These are phyloP conservation scores for Oscheius sp. DNA, from an alignment of 2,888 invertebrate species.

Conservation along the genomic window DNA sequence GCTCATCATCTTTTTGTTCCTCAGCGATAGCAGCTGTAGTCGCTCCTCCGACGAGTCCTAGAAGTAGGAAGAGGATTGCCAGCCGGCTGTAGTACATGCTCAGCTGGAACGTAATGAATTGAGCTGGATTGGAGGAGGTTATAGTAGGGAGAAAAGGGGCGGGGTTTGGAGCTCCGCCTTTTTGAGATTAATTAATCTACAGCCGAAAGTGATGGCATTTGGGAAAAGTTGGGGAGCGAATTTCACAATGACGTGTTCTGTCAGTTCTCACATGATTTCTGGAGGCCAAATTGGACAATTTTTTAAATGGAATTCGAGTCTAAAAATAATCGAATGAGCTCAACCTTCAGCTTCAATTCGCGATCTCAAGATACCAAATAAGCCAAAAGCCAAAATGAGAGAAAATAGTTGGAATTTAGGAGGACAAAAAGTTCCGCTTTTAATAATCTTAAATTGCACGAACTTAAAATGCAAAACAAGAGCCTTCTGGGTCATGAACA, in stretches of 20 bases:
- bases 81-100: not conserved
- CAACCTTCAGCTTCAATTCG: no score
- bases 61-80: constrained; percentile 24
- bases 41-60: not conserved
- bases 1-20: not conserved
- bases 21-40: not conserved
- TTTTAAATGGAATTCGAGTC: no score
- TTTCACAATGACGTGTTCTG: not conserved
- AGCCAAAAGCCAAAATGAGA: no score
- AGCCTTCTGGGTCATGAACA: no score
- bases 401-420: no score
- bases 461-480: no score
- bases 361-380: no score
- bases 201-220: not conserved
- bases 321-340: no score
- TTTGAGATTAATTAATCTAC: not conserved
- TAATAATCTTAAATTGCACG: no score
- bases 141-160: constrained; percentile 26
- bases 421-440: no score
- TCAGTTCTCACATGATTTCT: no score
- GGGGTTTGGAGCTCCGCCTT: not conserved
- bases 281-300: no score
- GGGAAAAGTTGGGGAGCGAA: not conserved
- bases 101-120: constrained; percentile 9
- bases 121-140: constrained; percentile 14